These are phyloP conservation scores for Anticlea derivata DNA, from an alignment of 2,888 invertebrate species.

Conservation along the genomic window DNA sequence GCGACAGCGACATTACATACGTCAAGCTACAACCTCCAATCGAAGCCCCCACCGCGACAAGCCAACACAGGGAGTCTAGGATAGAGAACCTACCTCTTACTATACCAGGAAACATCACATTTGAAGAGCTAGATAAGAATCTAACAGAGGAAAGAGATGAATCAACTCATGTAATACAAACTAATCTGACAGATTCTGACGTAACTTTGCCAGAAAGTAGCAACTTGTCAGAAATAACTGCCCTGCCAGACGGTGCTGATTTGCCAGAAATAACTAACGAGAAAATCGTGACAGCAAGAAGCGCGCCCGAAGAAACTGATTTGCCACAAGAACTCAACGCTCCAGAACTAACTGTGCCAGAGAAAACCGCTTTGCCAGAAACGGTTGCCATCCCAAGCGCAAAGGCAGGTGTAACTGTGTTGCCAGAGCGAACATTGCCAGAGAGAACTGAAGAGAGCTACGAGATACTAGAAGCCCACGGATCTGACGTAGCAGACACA, in stretches of 20 bases:
- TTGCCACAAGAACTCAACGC: neutral
- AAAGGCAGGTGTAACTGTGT: neutral
- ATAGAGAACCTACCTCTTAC: slow-evolving; percentile 56
- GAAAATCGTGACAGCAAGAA: neutral
- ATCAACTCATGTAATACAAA: too few species aligned
- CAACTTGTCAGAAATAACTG: slow-evolving; percentile 14
- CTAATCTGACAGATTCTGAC: slow-evolving; percentile 7
- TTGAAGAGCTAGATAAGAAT: slow-evolving; percentile 10
- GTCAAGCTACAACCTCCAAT: slow-evolving; percentile 55
- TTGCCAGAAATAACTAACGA: neutral
- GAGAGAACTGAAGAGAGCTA: slow-evolving; percentile 14
- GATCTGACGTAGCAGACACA: slow-evolving; percentile 23
- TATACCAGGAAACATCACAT: slow-evolving; percentile 40
- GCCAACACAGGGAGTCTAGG: slow-evolving; percentile 42
- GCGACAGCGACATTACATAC: slow-evolving; percentile 59
- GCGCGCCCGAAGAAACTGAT: neutral
- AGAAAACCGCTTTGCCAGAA: neutral
- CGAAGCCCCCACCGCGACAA: slow-evolving; percentile 26
- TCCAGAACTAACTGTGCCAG: neutral
- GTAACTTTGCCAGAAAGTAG: slow-evolving; percentile 15
- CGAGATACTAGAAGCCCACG: slow-evolving; percentile 25
- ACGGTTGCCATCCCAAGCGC: neutral
- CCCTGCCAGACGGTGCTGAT: slow-evolving; percentile 11
- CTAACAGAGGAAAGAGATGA: neutral
- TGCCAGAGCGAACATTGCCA: neutral